Conservation (phyloP, 2,797 vertebrate species). For the Austrolebias charrua region DNA sequence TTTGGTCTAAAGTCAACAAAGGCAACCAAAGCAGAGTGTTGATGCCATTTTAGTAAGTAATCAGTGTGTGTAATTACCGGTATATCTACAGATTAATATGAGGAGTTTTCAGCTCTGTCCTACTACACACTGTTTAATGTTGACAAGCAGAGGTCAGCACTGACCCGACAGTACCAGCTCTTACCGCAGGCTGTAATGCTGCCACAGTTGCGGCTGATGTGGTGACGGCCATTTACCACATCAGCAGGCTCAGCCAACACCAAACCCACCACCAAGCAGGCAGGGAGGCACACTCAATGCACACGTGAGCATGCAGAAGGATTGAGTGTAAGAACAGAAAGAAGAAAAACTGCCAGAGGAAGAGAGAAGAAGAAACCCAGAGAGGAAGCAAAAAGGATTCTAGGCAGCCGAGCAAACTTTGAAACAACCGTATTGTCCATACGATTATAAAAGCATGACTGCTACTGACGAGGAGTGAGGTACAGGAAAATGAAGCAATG, state of each 20-base stretch:
- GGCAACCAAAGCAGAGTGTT: conserved; percentile 35
- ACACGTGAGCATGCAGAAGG: conserved; percentile 72
- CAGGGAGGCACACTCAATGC: conserved; percentile 53
- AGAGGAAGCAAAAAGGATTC: conserved; percentile 18
- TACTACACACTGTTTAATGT: conserved; percentile 36
- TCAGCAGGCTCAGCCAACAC: conserved; percentile 68
- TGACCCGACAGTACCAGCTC: conserved; percentile 88
- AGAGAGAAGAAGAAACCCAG: neutral
- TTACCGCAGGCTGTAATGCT: conserved; percentile 76
- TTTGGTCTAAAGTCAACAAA: conserved; percentile 64
- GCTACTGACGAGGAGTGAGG: neutral
- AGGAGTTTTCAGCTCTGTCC: conserved; percentile 6
- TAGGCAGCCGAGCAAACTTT: conserved; percentile 2
- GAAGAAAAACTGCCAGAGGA: conserved; percentile 22
- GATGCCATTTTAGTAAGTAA: neutral
- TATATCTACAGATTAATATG: neutral
- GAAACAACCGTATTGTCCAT: conserved; percentile 12
- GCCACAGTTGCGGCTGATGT: conserved; percentile 48
- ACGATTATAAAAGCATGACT: neutral
- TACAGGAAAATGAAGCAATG: conserved; percentile 8
- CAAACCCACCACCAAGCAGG: conserved; percentile 74
- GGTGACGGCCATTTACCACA: conserved; percentile 66
- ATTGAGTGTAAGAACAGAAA: conserved; percentile 17
- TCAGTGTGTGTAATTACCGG: neutral
- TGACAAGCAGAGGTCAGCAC: conserved; percentile 88